These are phyloP conservation scores for Stichodactyla mertensii DNA, from an alignment of 64 coral and sea anemone species.

Conservation along the genomic window DNA sequence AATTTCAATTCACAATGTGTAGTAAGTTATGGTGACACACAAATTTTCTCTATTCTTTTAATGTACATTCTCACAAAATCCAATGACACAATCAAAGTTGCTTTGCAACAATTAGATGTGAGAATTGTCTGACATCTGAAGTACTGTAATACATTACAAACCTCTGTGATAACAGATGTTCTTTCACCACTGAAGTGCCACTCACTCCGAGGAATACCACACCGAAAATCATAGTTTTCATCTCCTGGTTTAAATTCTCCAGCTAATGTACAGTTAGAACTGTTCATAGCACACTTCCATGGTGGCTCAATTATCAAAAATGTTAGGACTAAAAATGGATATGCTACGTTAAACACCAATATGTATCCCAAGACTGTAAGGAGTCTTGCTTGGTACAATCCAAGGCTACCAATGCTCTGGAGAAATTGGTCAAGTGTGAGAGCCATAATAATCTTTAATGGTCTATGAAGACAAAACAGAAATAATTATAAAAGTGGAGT, in stretches of 20 bases:
- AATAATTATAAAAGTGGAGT: no score
- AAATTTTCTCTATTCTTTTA: no score
- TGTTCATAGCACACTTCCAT: slow-evolving; percentile 60
- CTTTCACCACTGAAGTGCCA: slow-evolving; percentile 49
- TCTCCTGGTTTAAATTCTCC: slow-evolving; percentile 49
- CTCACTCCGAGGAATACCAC: slow-evolving; percentile 39
- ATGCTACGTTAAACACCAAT: slow-evolving; percentile 32
- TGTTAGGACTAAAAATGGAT: slow-evolving; percentile 45
- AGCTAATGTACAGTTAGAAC: slow-evolving; percentile 47
- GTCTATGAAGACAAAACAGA: no score
- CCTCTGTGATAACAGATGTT: slow-evolving; percentile 52
- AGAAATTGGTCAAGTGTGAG: slow-evolving; percentile 57
- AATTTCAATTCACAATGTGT: no score
- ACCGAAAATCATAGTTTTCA: slow-evolving; percentile 55
- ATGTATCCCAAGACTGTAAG: slow-evolving; percentile 33
- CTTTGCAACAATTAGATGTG: no score
- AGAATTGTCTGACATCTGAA: no score
- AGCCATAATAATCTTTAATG: slow-evolving; percentile 15
- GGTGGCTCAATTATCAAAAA: slow-evolving; percentile 55
- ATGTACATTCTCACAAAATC: no score
- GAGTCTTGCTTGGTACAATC: slow-evolving; percentile 43
- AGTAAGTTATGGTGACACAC: no score
- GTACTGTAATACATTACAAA: background rate
- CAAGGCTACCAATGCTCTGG: slow-evolving; percentile 48
- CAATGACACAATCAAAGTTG: no score